Evolutionary conservation across 2,113 vertebrate genomes (phyloP).

Genomic region (Salvelinus sp.): DNA sequence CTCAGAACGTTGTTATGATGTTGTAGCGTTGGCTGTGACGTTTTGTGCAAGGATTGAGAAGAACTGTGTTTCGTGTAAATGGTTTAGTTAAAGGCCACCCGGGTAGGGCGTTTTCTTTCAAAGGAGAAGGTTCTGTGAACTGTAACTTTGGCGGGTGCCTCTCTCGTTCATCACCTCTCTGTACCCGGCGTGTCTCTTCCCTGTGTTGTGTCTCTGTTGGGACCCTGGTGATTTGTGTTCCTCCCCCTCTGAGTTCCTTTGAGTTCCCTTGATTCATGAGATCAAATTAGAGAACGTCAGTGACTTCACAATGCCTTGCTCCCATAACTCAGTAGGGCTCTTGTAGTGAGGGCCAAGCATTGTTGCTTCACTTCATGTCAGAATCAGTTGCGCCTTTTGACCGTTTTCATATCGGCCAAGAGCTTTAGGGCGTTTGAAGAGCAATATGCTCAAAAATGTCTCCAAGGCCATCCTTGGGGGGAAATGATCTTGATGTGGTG

Average conservation of each 20-base stretch:
- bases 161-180: constrained; percentile 12
- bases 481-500: constrained; percentile 9
- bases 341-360: constrained; percentile 24
- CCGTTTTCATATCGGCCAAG: constrained; percentile 14
- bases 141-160: constrained; percentile 55
- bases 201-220: constrained; percentile 31
- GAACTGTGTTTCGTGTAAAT: constrained; percentile 51
- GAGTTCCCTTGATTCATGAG: constrained; percentile 63
- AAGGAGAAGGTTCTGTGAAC: constrained; percentile 45
- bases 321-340: constrained; percentile 43
- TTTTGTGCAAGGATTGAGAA: constrained; percentile 51
- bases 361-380: constrained; percentile 11
- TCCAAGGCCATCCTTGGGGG: not conserved
- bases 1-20: not conserved
- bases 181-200: constrained; percentile 48
- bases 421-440: too few species aligned
- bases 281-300: constrained; percentile 69
- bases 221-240: constrained; percentile 57
- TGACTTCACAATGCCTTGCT: constrained; percentile 47
- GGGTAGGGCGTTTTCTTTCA: constrained; percentile 51
- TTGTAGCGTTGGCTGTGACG: constrained; percentile 34
- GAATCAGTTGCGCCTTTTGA: constrained; percentile 35
- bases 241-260: constrained; percentile 35
- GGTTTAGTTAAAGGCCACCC: constrained; percentile 39
- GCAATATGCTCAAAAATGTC: not conserved